phyloP scores from a whole-genome alignment of 1,140 invertebrate species.

The Caenorhabditis latens region DNA sequence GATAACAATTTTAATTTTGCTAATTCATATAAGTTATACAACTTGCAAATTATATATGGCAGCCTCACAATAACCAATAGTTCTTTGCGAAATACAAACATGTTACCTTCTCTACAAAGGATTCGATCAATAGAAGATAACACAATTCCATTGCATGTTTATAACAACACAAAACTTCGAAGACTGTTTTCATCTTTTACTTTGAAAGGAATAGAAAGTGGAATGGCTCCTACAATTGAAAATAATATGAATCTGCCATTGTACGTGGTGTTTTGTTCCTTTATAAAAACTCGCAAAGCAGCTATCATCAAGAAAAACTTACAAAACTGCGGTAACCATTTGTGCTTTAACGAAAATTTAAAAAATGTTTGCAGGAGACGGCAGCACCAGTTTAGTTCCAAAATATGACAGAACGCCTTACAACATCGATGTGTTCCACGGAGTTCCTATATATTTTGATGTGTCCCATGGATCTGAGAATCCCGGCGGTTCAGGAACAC shows the following conservation, averaged over 20 bases:
- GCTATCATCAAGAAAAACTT: background rate
- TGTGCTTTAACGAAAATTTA: background rate
- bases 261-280: background rate
- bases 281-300: background rate
- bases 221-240: background rate
- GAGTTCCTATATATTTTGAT: background rate
- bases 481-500: background rate
- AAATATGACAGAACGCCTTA: conserved; percentile 3
- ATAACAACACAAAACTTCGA: background rate
- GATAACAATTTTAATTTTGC: conserved; percentile 12
- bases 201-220: conserved; percentile 1
- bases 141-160: background rate
- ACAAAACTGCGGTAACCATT: background rate
- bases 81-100: background rate
- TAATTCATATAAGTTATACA: background rate
- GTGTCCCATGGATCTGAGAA: background rate
- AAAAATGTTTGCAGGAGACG: background rate
- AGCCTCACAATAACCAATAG: background rate
- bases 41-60: background rate
- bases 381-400: too few species aligned
- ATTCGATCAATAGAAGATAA: background rate
- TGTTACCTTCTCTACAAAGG: background rate
- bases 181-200: background rate
- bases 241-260: background rate
- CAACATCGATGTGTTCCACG: conserved; percentile 22